phyloP scores from a whole-genome alignment of 2,797 vertebrate species.

The Acanthiza pusilla region DNA sequence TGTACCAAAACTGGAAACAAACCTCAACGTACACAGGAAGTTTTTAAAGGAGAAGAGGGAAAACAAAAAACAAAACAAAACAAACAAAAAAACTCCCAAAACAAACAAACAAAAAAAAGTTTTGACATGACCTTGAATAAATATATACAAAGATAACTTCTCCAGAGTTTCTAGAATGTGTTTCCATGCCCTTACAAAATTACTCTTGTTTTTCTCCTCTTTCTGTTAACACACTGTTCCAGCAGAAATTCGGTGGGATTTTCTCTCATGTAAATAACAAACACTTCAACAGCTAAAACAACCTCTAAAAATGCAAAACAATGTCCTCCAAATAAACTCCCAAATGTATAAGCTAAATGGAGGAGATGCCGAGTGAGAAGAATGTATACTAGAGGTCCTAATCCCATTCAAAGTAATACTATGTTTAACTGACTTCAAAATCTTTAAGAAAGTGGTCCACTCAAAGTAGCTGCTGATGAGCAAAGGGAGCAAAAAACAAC shows the following conservation, averaged over 20 bases:
- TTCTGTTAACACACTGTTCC: background rate
- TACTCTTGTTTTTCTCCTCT: background rate
- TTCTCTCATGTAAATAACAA: background rate
- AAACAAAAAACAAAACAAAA: no score
- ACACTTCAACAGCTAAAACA: background rate
- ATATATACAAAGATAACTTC: background rate
- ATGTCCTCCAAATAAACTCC: background rate
- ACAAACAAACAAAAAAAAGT: no score
- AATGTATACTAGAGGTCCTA: background rate
- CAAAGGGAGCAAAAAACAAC: background rate
- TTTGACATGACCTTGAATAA: no score
- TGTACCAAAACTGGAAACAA: background rate
- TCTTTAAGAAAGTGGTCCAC: background rate
- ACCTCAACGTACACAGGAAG: background rate
- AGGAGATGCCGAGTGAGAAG: background rate
- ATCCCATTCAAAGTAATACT: background rate
- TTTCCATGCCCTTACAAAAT: background rate
- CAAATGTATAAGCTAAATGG: background rate
- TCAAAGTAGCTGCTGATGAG: background rate
- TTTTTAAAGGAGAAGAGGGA: background rate
- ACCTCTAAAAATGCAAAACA: background rate
- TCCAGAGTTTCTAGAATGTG: background rate
- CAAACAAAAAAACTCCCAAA: no score
- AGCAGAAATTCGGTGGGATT: background rate
- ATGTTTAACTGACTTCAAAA: background rate